These are phyloP conservation scores for Pandemis heparana DNA, from an alignment of 2,888 invertebrate species.

Conservation along the genomic window DNA sequence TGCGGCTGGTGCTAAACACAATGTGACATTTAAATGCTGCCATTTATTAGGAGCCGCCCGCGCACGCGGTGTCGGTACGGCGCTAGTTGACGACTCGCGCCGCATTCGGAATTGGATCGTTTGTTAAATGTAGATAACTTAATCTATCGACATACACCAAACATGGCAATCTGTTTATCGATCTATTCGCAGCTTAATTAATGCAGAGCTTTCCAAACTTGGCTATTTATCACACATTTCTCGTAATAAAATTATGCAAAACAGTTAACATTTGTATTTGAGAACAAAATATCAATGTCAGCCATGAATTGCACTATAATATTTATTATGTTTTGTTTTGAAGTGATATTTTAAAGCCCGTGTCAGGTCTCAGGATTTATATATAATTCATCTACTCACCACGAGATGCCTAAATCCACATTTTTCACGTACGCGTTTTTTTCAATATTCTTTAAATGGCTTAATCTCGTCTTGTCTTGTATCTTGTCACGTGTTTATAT, in stretches of 20 bases:
- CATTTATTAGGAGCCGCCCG: conserved; percentile 66
- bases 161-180: conserved; percentile 18
- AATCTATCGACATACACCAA: conserved; percentile 27
- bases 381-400: conserved; percentile 14
- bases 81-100: conserved; percentile 31
- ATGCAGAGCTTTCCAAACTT: conserved; percentile 6
- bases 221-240: neutral
- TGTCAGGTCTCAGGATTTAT: neutral
- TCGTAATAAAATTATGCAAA: neutral
- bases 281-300: neutral
- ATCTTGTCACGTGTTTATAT: neutral
- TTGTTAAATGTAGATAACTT: conserved; percentile 37
- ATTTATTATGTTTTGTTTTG: neutral
- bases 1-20: conserved; percentile 62
- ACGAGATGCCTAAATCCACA: conserved; percentile 11
- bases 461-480: conserved; percentile 22
- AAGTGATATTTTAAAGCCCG: neutral
- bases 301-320: neutral
- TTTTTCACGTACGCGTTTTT: neutral
- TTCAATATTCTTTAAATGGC: conserved; percentile 7
- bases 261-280: neutral
- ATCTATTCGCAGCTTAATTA: conserved; percentile 20
- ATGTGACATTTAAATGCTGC: conserved; percentile 71
- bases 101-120: conserved; percentile 30
- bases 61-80: conserved; percentile 52